These are phyloP conservation scores for Elanoides forficatus DNA, from an alignment of 2,113 vertebrate genomes.

Conservation along the genomic window DNA sequence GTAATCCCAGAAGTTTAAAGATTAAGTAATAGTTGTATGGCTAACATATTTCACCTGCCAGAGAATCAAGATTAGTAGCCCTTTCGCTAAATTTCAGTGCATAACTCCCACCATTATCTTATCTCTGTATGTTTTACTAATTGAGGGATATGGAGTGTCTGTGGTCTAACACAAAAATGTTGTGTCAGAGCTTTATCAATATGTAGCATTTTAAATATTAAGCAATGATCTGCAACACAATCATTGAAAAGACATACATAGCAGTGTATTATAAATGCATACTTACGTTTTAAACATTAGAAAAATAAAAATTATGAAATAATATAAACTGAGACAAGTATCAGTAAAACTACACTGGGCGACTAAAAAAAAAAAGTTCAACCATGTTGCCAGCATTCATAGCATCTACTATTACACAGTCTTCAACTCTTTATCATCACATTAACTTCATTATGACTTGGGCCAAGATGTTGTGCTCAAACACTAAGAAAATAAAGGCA, in stretches of 20 bases:
- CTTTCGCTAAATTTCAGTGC: not conserved
- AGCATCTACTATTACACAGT: not conserved
- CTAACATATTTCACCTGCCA: not conserved
- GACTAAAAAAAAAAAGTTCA: not conserved
- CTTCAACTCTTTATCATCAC: not conserved
- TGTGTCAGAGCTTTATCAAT: not conserved
- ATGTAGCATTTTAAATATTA: not conserved
- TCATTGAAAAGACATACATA: not conserved
- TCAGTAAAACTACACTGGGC: not conserved
- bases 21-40: not conserved
- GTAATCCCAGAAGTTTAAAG: not conserved
- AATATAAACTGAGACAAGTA: not conserved
- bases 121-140: not conserved
- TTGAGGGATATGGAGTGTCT: not conserved
- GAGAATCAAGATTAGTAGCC: not conserved
- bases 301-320: not conserved
- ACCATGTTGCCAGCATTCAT: not conserved
- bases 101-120: not conserved
- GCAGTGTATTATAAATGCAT: not conserved
- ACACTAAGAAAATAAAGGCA: not conserved
- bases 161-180: not conserved
- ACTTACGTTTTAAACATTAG: not conserved
- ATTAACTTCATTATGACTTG: not conserved
- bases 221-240: not conserved
- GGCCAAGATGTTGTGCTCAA: not conserved